Conservation (phyloP, 1,140 invertebrate genomes). For the Cydia strobilella region DNA sequence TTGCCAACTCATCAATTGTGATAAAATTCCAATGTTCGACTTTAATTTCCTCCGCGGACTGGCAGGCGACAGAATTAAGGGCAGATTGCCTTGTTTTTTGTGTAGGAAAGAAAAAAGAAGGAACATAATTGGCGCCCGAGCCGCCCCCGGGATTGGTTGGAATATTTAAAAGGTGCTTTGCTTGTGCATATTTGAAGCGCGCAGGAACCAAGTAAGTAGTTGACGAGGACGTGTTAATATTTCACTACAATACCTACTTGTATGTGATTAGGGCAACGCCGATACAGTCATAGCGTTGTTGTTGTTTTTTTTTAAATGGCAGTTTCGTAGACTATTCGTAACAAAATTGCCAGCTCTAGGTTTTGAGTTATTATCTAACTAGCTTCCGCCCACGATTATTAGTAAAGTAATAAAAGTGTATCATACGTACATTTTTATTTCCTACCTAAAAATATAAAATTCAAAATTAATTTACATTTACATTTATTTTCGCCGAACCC, state of each 20-base stretch:
- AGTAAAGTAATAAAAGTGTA: neutral
- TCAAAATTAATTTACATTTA: neutral
- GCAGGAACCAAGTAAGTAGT: neutral
- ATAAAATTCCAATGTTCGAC: constrained; percentile 36
- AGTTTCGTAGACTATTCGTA: no score
- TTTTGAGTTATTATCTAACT: no score
- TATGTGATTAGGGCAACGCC: neutral
- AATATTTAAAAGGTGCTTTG: constrained; percentile 40
- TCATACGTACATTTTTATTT: neutral
- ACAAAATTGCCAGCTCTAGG: no score
- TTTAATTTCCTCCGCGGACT: constrained; percentile 49
- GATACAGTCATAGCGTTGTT: no score
- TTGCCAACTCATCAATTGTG: constrained; percentile 28
- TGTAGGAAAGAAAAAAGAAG: constrained; percentile 43
- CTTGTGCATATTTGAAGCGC: constrained; percentile 43
- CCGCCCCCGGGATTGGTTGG: constrained; percentile 33
- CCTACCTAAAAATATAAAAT: neutral
- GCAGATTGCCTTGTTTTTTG: constrained; percentile 39
- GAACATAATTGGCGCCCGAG: constrained; percentile 49
- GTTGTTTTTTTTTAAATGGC: no score
- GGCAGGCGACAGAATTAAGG: constrained; percentile 46
- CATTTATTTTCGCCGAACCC: neutral
- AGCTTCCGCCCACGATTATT: no score
- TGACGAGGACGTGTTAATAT: neutral
- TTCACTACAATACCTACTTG: neutral